These are phyloP conservation scores for Orientallactaga bullata DNA, from an alignment of 2,113 vertebrate genomes.

Conservation along the genomic window DNA sequence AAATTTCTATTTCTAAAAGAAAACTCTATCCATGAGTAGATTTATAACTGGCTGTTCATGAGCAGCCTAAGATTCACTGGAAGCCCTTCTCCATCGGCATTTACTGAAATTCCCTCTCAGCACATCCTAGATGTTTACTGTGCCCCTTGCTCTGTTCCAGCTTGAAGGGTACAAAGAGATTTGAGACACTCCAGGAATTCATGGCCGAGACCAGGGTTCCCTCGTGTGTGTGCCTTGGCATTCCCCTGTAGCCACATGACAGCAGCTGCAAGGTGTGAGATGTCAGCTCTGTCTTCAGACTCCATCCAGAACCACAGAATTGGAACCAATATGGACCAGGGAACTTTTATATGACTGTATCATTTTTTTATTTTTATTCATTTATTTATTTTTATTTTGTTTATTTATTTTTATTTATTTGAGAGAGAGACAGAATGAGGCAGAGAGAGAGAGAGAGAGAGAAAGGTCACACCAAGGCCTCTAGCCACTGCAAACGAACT, in stretches of 20 bases:
- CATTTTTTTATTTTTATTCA: too few species aligned
- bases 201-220: neutral
- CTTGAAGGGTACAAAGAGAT: neutral
- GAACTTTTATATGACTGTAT: neutral
- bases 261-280: neutral
- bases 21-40: neutral
- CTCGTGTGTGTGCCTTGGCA: too few species aligned
- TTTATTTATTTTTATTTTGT: too few species aligned
- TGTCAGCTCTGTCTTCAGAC: neutral
- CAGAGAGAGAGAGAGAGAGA: too few species aligned
- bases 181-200: neutral
- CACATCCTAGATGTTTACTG: neutral
- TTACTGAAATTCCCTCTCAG: neutral
- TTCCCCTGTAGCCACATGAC: rapidly evolving
- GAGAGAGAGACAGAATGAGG: too few species aligned
- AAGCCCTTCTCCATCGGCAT: neutral
- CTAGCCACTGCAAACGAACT: too few species aligned
- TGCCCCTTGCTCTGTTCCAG: neutral
- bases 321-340: neutral
- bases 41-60: neutral
- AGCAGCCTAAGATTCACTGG: neutral
- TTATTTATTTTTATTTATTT: too few species aligned
- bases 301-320: neutral
- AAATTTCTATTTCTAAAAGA: slow-evolving; percentile 38
- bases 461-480: too few species aligned